phyloP scores from a whole-genome alignment of 2,797 vertebrate genomes.

The Sitta carolinensis region DNA sequence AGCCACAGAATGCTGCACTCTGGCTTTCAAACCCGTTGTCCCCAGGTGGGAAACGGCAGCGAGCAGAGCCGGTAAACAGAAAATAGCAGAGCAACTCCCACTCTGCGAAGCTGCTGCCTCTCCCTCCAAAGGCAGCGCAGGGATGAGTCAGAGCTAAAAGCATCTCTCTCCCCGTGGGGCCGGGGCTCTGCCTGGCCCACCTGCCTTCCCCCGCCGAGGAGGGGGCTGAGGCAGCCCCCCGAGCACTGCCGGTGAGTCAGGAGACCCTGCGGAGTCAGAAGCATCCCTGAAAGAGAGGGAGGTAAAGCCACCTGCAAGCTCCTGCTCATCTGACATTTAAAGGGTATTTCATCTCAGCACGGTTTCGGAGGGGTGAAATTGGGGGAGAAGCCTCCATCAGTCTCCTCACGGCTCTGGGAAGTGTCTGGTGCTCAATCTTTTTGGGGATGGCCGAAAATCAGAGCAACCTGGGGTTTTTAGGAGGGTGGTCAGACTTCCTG shows the following conservation, averaged over 20 bases:
- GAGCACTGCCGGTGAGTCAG: slow-evolving; percentile 19
- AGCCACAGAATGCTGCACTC: not conserved
- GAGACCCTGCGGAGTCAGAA: not conserved
- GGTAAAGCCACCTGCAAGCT: slow-evolving; percentile 14
- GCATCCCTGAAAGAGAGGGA: not conserved
- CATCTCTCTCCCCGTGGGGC: not conserved
- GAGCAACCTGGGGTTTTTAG: not conserved
- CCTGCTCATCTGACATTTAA: not conserved
- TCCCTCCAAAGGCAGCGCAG: not conserved
- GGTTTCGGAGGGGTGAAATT: accelerated
- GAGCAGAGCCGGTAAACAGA: slow-evolving; percentile 43
- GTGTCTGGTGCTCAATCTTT: accelerated
- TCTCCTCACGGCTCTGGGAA: not conserved
- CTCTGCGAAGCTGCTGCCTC: slow-evolving; percentile 21
- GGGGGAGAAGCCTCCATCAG: not conserved
- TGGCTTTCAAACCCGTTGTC: not conserved
- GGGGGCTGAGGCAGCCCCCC: not conserved
- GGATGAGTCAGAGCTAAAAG: slow-evolving; percentile 48
- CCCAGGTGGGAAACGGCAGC: slow-evolving; percentile 21
- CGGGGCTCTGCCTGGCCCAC: slow-evolving; percentile 29
- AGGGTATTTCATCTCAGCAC: not conserved
- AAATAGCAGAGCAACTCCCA: slow-evolving; percentile 59
- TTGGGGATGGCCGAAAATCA: not conserved
- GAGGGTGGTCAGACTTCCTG: not conserved
- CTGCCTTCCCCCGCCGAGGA: not conserved